Percentiles rank a stretch among this genome's conserved stretches.
Conservation (phyloP, 2,888 invertebrate genomes). For the Sarcophaga caerulescens region DNA sequence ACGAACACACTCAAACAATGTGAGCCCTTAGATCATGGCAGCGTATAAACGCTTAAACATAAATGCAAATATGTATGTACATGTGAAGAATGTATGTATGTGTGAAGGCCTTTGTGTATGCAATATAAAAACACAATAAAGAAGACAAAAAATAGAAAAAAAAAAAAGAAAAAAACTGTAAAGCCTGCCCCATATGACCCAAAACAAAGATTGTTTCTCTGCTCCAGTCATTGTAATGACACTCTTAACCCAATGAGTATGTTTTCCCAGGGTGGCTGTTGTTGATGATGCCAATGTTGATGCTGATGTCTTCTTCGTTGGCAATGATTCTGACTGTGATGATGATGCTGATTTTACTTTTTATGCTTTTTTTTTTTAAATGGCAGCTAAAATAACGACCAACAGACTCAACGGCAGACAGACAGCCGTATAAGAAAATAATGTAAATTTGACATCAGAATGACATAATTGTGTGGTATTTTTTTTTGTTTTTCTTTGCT, state of each 20-base stretch:
- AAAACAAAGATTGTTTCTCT: conserved; percentile 2
- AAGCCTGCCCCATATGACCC: conserved; percentile 19
- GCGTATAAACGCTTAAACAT: too few species aligned
- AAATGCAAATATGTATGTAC: too few species aligned
- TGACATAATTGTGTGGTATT: conserved; percentile 17
- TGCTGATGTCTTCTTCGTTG: not conserved
- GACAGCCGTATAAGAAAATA: not conserved
- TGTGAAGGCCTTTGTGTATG: too few species aligned
- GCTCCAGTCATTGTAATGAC: conserved; percentile 5
- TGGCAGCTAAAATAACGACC: not conserved
- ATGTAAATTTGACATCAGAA: conserved; percentile 12
- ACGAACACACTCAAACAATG: not conserved
- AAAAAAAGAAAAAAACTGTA: not conserved
- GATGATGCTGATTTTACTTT: conserved; percentile 9
- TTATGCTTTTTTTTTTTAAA: not conserved
- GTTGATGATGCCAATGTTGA: not conserved
- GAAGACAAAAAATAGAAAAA: not conserved
- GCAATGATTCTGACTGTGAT: not conserved
- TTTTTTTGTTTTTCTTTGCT: not conserved
- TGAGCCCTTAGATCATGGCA: too few species aligned
- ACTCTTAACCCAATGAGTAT: conserved; percentile 47
- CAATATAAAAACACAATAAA: too few species aligned
- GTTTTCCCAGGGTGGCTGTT: conserved; percentile 15
- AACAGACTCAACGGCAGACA: not conserved
- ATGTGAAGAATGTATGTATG: too few species aligned